Base-by-base conservation (phyloP, 2,888 invertebrate genomes). In the Nomada hirtipes region DNA sequence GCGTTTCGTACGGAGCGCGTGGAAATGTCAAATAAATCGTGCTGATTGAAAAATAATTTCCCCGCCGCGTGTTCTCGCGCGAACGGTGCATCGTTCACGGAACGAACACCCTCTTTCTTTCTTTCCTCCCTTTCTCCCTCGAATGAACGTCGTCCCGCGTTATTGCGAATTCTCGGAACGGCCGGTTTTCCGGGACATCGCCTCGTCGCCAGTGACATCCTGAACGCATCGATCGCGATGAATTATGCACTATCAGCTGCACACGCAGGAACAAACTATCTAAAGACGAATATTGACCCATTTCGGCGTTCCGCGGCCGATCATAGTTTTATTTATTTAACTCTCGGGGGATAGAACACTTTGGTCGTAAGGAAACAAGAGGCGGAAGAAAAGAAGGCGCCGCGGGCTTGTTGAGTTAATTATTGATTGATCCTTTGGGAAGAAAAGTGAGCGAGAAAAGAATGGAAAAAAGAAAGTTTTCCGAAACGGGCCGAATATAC, bases 211-310 rank as follows among this genome's bases (percentile, higher is more conserved):
- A 20, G 18, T 42, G 44, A 55, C 61, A 26, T 61, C 61, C 67
- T 23, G 79, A 63, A 57, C n/a, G 79, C 77, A 67, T 57, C 71
- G 67, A 76, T 67, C 77, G 55, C 61, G 50, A 72, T 68, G 55
- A 80, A 73, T 81, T 69, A 69, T 69, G 64, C 60, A 23, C 55
- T 55, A 57, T 42, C 29, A 65, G 70, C 47, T 44, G 82, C 67
- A 71, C 70, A 67, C 67, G 74, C 71, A 82, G 70, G 79, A 79
- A 79, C 79, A 55, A 79, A 79, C 74, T 79, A 71, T 61, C 71
- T 71, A 59, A 67, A 68, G 75, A 71, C 79, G 71, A 82, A 79
- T 67, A 79, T 79, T 74, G 65, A 74, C 73, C 81, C 74, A 74
- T 70, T 67, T 60, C 60, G 36, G 55, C 23, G 61, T 13, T 64